Evolutionary conservation across 2,888 invertebrate species (phyloP), one percentile per base, ranked within the genome.

Genomic region (Lasioglossum marginatum): DNA sequence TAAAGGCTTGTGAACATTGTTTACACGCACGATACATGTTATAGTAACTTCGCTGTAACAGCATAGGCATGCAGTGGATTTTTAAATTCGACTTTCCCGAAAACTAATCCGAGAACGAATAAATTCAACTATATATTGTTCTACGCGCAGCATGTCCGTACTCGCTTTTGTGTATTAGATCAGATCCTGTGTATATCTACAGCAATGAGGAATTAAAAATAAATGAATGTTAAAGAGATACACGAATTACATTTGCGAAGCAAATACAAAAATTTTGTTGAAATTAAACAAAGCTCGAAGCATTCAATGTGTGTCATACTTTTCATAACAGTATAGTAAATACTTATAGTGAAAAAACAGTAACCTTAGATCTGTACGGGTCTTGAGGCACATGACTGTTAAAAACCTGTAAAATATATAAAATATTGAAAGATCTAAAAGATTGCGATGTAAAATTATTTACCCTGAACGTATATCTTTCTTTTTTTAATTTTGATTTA

Each of bases 361-460:
- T 97, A 97, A 98, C 97, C 97, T 98, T 98, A 96, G 98, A 97
- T 97, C 98, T 97, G 97, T 97, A 98, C 95, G 98, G 97, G 96
- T 98, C 98, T 97, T 97, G 97, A 96, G 98, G 97, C 97, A 98
- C 98, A 97, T 98, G 98, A 97, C 98, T 98, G 97, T 98, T 98
- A 97, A 98, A 98, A 95, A 98, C 98, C 98, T 98, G 97, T 95
- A 97, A 97, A 96, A 93, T 89, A 93, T 88, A 85, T 89, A 93
- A 93, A 90, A 91, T 86, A 86, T 87, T 89, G 81, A 88, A 90
- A 83, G 86, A 75, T 87, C 48, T 66, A 82, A 82, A 82, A 77
- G 72, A 88, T 48, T 73, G n/a, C 77, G 43, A 57, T 73, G 71
- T 40, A 27, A 78, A 81, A 87, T 78, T 48, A 71, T 77, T 73